These are phyloP conservation scores for Eclectus roratus DNA, from an alignment of 2,113 vertebrate species.

Conservation along the genomic window DNA sequence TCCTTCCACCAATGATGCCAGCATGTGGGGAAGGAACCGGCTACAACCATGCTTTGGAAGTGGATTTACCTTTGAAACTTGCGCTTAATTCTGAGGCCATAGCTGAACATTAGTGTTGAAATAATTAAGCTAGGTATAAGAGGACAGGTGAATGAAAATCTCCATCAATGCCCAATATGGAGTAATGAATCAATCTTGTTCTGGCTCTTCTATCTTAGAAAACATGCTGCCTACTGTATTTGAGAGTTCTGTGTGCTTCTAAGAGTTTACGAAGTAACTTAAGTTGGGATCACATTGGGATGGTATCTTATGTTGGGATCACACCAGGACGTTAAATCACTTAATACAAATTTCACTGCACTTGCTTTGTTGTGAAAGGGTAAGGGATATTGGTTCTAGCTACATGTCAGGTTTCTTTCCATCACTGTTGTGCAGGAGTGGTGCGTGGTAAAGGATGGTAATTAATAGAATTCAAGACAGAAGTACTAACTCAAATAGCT, in stretches of 20 bases:
- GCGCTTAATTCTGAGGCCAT: not conserved
- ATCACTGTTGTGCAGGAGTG: not conserved
- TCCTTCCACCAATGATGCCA: not conserved
- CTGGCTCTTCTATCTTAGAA: not conserved
- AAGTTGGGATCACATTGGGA: not conserved
- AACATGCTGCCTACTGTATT: not conserved
- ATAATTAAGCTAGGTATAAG: not conserved
- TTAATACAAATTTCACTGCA: not conserved
- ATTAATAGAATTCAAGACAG: not conserved
- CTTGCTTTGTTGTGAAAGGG: not conserved
- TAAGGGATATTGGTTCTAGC: not conserved
- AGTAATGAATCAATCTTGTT: not conserved
- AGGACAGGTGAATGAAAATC: not conserved
- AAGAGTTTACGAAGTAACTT: not conserved
- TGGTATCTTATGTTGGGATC: not conserved
- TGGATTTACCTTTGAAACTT: not conserved
- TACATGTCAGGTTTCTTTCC: not conserved
- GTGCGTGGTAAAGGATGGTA: not conserved
- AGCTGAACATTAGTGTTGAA: not conserved
- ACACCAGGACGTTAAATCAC: not conserved
- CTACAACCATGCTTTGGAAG: not conserved
- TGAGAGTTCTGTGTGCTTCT: not conserved
- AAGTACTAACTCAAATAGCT: not conserved
- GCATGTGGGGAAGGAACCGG: not conserved
- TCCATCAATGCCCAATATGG: not conserved